Evolutionary conservation across 2,113 vertebrate species (phyloP).

Genomic region (Lonchura striata): DNA sequence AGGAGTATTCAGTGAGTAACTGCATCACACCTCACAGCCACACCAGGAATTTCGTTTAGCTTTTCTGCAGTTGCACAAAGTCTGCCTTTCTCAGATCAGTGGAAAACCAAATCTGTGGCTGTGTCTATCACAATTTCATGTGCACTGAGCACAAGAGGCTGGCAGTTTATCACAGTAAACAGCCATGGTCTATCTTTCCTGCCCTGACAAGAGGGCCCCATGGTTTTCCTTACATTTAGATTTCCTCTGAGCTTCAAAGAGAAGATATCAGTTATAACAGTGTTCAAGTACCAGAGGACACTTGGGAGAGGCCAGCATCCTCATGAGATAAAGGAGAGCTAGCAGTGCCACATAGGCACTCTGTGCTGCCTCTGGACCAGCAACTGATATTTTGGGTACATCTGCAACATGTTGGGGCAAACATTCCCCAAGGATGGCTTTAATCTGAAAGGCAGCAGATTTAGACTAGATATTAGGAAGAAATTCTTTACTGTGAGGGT

Average conservation of each 20-base stretch:
- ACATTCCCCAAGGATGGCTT: not conserved
- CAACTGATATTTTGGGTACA: rapidly evolving
- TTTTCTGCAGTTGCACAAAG: not conserved
- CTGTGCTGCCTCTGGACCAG: not conserved
- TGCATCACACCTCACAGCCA: not conserved
- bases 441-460: not conserved
- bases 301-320: not conserved
- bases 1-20: not conserved
- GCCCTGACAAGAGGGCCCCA: not conserved
- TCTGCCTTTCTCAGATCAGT: not conserved
- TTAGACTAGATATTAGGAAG: not conserved
- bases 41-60: not conserved
- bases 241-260: not conserved
- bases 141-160: not conserved
- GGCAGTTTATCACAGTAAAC: not conserved
- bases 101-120: not conserved
- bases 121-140: not conserved
- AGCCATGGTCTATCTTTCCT: not conserved
- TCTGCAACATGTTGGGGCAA: too few species aligned
- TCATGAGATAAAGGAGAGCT: rapidly evolving
- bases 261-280: not conserved
- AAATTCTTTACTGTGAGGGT: not conserved
- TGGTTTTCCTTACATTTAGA: not conserved
- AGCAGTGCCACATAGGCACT: rapidly evolving
- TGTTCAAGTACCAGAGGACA: not conserved